Evolutionary conservation across 2,797 vertebrate genomes (phyloP).

Genomic region (Pogonophryne albipinna): DNA sequence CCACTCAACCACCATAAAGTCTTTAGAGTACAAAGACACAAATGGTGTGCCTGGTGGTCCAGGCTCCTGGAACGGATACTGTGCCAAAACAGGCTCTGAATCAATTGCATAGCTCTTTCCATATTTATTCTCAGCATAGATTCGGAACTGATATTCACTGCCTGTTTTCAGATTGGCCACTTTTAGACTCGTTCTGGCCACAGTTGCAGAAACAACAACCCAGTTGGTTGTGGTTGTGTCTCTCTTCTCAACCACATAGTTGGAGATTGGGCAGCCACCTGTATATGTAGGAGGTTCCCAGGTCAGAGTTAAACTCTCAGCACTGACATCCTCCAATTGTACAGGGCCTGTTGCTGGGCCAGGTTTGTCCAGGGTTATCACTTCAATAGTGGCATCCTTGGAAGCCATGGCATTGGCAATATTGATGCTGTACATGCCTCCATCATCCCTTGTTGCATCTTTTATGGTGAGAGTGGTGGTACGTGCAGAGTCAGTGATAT

Average conservation of each 20-base stretch:
- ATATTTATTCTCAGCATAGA: constrained; percentile 97
- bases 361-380: constrained; percentile 96
- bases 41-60: constrained; percentile 96
- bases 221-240: constrained; percentile 97
- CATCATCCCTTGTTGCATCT: constrained; percentile 93
- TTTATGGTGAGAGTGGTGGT: constrained; percentile 91
- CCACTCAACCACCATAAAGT: constrained; percentile 97
- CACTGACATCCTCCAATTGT: constrained; percentile 95
- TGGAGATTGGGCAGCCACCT: constrained; percentile 97
- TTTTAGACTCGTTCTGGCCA: constrained; percentile 97
- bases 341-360: constrained; percentile 95
- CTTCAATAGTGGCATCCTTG: constrained; percentile 92
- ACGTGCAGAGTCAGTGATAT: constrained; percentile 88
- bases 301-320: constrained; percentile 93
- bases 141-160: constrained; percentile 97
- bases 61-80: constrained; percentile 98
- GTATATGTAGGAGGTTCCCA: constrained; percentile 96
- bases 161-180: constrained; percentile 95
- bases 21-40: constrained; percentile 91
- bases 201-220: constrained; percentile 96
- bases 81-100: constrained; percentile 91
- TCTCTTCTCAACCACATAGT: constrained; percentile 97
- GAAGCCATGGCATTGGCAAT: constrained; percentile 91
- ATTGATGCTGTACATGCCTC: constrained; percentile 92
- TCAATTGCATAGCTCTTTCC: constrained; percentile 97